Percentiles rank a stretch among this genome's conserved stretches.
phyloP scores from a whole-genome alignment of 2,888 invertebrate species.

The Pterostichus madidus region DNA sequence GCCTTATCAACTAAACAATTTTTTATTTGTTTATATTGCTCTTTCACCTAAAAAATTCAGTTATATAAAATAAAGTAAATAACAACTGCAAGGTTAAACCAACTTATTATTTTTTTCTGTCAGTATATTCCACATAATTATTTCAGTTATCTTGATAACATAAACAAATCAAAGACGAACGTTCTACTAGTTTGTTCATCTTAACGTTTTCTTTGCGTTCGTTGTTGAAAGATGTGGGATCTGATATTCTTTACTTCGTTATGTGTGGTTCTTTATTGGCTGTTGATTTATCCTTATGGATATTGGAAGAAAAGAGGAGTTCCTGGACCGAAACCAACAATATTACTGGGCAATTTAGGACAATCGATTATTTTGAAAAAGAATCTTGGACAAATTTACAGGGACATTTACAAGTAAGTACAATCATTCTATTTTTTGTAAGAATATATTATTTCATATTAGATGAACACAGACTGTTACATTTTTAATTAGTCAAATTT shows the following conservation, averaged over 20 bases:
- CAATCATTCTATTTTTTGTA: neutral
- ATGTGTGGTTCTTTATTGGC: constrained; percentile 69
- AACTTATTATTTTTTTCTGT: neutral
- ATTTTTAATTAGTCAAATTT: neutral
- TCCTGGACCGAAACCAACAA: constrained; percentile 74
- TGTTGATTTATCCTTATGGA: constrained; percentile 70
- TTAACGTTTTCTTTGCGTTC: neutral
- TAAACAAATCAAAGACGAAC: neutral
- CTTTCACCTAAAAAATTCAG: neutral
- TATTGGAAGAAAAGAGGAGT: constrained; percentile 76
- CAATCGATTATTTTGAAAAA: constrained; percentile 71
- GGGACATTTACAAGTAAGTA: constrained; percentile 76
- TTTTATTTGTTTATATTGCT: neutral
- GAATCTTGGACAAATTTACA: constrained; percentile 73
- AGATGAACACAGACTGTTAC: too few species aligned
- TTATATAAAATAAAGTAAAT: neutral
- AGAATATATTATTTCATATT: neutral
- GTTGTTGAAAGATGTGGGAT: constrained; percentile 35
- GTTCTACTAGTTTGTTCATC: neutral
- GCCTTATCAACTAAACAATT: too few species aligned
- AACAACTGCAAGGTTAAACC: neutral
- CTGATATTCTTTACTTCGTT: constrained; percentile 21
- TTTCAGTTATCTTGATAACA: neutral
- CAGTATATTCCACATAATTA: neutral
- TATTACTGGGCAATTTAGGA: constrained; percentile 74